Conservation (phyloP, 1,140 invertebrate genomes). For the Pseudomyrmex pallidus region DNA sequence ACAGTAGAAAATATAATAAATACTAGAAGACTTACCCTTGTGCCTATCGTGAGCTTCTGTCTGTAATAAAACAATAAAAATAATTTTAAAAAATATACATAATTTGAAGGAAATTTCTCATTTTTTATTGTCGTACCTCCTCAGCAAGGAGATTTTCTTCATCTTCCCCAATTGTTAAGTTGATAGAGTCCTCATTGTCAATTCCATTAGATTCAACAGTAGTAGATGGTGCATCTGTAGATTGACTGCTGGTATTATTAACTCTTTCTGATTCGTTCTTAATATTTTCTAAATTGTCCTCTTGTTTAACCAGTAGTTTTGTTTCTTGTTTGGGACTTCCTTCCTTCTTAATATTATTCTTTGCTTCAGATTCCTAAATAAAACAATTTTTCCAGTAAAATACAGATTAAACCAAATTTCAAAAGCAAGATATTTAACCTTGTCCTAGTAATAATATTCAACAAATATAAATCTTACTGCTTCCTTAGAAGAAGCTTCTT, state of each 20-base stretch:
- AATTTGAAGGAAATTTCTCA: not conserved
- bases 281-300: slow-evolving; percentile 36
- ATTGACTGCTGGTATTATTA: slow-evolving; percentile 38
- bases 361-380: slow-evolving; percentile 60
- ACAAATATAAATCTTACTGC: slow-evolving; percentile 13
- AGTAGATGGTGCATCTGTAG: slow-evolving; percentile 47
- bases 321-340: slow-evolving; percentile 70
- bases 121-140: slow-evolving; percentile 85
- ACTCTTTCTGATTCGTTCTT: slow-evolving; percentile 72
- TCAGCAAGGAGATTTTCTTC: slow-evolving; percentile 91
- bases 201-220: slow-evolving; percentile 84
- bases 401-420: too few relatives aligned
- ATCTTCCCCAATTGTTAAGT: slow-evolving; percentile 92
- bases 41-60: slow-evolving; percentile 80
- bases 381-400: not conserved
- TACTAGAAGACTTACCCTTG: slow-evolving; percentile 81
- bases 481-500: slow-evolving; percentile 2
- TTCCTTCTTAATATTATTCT: slow-evolving; percentile 66
- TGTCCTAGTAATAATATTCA: not conserved
- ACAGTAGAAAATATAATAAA: slow-evolving; percentile 48
- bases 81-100: not conserved
- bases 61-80: slow-evolving; percentile 65
- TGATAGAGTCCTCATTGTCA: slow-evolving; percentile 92
- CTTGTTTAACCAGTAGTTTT: slow-evolving; percentile 37
- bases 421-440: not conserved